These are phyloP conservation scores for Takifugu rubripes DNA, from an alignment of 2,797 vertebrate genomes.

Conservation along the genomic window DNA sequence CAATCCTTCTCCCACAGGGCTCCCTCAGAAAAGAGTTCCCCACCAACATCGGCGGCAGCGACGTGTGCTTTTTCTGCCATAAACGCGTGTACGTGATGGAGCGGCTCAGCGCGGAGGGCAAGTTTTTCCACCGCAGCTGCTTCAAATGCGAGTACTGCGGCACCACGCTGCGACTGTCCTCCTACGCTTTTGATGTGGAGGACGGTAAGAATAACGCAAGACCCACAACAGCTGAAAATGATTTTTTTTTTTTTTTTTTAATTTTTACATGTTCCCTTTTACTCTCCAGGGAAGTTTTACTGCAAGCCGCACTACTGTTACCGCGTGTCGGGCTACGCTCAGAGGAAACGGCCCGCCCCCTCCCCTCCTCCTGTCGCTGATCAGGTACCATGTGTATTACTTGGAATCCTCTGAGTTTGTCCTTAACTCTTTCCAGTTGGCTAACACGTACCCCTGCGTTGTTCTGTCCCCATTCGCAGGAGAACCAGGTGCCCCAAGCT, in stretches of 20 bases:
- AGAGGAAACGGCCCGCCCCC: constrained; percentile 91
- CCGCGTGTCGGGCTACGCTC: constrained; percentile 88
- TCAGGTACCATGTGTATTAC: constrained; percentile 79
- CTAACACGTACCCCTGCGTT: not conserved
- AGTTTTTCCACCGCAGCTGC: constrained; percentile 98
- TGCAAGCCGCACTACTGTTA: constrained; percentile 99
- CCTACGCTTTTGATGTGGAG: constrained; percentile 92
- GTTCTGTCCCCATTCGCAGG: constrained; percentile 64
- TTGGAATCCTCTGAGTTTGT: not conserved
- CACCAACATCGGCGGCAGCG: constrained; percentile 93
- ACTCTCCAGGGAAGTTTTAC: constrained; percentile 92
- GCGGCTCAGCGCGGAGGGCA: constrained; percentile 93
- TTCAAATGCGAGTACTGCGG: constrained; percentile 96
- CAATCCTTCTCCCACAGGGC: constrained; percentile 70
- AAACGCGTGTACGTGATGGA: constrained; percentile 98
- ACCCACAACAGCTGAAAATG: not conserved
- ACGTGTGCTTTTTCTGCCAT: constrained; percentile 95
- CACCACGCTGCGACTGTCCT: constrained; percentile 92
- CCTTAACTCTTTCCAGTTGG: not conserved
- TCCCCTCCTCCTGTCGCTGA: constrained; percentile 69
- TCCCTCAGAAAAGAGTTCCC: constrained; percentile 96
- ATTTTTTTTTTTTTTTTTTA: not conserved
- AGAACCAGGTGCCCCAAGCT: constrained; percentile 73
- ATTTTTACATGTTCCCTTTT: constrained; percentile 14
- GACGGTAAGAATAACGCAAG: constrained; percentile 78